Evolutionary conservation across 2,797 vertebrate species (phyloP).

Genomic region (Malurus leucopterus): DNA sequence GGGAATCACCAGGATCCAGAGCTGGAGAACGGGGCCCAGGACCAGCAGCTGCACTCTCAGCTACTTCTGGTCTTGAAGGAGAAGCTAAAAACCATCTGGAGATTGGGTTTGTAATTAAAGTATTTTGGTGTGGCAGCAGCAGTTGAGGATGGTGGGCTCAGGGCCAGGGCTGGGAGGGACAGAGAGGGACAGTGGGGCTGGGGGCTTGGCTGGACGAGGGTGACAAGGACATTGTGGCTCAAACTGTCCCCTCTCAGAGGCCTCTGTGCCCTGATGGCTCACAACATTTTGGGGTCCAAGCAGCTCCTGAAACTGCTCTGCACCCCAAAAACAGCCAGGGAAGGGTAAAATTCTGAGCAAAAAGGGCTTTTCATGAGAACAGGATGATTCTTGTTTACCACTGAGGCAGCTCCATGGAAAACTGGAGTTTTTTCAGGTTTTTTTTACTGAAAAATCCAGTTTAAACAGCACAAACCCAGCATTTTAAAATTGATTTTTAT

Average conservation of each 20-base stretch:
- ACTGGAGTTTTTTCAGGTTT: neutral
- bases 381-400: neutral
- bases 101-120: neutral
- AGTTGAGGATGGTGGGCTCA: accelerated
- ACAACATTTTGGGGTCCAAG: accelerated
- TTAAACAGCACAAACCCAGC: neutral
- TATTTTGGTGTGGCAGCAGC: neutral
- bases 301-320: neutral
- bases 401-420: neutral
- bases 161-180: neutral
- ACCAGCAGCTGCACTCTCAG: neutral
- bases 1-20: neutral
- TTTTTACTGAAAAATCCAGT: neutral
- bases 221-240: neutral
- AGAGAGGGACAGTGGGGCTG: neutral
- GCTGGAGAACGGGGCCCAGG: neutral
- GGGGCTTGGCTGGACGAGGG: neutral
- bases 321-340: neutral
- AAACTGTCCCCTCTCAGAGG: neutral
- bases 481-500: neutral
- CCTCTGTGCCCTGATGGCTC: neutral
- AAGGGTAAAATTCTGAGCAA: neutral
- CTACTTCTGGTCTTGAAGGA: neutral
- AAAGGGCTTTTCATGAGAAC: neutral
- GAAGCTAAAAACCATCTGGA: neutral